Conservation (phyloP, 2,888 invertebrate genomes). For the Strigamia maritima region DNA sequence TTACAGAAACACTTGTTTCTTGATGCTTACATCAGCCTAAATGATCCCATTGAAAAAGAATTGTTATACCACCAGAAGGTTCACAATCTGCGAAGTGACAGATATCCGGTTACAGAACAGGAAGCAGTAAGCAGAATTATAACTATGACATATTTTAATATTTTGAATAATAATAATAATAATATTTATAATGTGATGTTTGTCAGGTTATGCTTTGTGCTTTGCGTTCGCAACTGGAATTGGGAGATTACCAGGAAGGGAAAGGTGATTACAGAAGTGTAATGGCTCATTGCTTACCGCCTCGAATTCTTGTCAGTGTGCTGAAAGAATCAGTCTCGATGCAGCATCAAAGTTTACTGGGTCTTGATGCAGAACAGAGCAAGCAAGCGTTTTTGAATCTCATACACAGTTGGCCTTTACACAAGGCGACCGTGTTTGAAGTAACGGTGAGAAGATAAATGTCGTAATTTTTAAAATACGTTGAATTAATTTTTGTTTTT, state of each 20-base stretch:
- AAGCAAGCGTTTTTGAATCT: constrained; percentile 89
- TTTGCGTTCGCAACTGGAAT: constrained; percentile 85
- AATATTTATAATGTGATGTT: neutral
- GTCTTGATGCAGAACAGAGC: constrained; percentile 80
- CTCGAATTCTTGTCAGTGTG: constrained; percentile 72
- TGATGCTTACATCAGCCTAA: constrained; percentile 72
- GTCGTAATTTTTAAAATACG: neutral
- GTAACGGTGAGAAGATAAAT: constrained; percentile 68
- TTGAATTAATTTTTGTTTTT: neutral
- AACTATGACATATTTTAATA: no score
- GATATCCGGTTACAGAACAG: constrained; percentile 87
- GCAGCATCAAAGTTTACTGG: constrained; percentile 84
- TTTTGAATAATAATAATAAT: neutral
- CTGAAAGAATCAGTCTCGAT: constrained; percentile 80
- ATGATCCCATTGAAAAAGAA: constrained; percentile 88
- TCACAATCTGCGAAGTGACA: constrained; percentile 82
- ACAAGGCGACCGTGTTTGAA: constrained; percentile 88
- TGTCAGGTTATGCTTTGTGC: constrained; percentile 85
- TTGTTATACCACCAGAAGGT: constrained; percentile 88
- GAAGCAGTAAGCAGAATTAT: constrained; percentile 70
- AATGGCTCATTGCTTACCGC: constrained; percentile 76
- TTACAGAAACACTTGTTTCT: constrained; percentile 71
- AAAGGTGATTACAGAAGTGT: constrained; percentile 52
- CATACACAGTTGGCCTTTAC: constrained; percentile 89
- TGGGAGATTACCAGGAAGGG: constrained; percentile 66